Base-by-base conservation (phyloP, 1,140 invertebrate species). In the Drosophila sucinea region DNA sequence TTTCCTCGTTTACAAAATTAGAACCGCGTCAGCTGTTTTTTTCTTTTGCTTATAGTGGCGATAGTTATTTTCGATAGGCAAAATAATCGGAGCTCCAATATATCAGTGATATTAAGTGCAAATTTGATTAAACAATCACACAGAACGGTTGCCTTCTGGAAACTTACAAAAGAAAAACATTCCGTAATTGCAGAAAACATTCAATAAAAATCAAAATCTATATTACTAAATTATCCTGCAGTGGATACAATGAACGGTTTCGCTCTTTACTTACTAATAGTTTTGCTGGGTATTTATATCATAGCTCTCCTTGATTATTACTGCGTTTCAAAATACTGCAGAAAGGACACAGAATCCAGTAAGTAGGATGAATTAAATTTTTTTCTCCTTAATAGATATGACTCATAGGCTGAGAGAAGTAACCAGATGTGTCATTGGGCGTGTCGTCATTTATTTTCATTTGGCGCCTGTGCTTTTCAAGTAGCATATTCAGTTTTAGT, bases 301-400 rank as follows among this genome's bases (percentile, higher is more conserved):
- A 79, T 91, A 41, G 78, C 84, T 11, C 54, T 86, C 1, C 11
- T 91, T 32, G 82, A 90, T 29, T 91, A 90, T 61, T 91, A 90
- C 23, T 91, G 90, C 30, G 73, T 77, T 8, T 68, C 33, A 58
- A 81, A 89, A 35, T 73, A 78, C 4, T 90, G 79, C 17, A 85
- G 90, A 27, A 64, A 81, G 0, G 73, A 38, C 10, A 10, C 90
- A 6, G 32, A 91, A 1, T 82, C 90, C 30, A 87, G 90, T 91
- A 56, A 91, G 90, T 91, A 17, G 17, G 17, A 17, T 17, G 17
- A 17, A 17, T 2, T 27, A 35, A 51, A 7, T 54, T 25, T 38
- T 25, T 30, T 40, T 17, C 30, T 51, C 4, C 17, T 44, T 11
- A 7, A 35, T 55, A 33, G 33, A 33, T 33, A 69, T 73, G 71